Evolutionary conservation across 2,113 vertebrate species (phyloP).

Genomic region (Ardeotis arabs): DNA sequence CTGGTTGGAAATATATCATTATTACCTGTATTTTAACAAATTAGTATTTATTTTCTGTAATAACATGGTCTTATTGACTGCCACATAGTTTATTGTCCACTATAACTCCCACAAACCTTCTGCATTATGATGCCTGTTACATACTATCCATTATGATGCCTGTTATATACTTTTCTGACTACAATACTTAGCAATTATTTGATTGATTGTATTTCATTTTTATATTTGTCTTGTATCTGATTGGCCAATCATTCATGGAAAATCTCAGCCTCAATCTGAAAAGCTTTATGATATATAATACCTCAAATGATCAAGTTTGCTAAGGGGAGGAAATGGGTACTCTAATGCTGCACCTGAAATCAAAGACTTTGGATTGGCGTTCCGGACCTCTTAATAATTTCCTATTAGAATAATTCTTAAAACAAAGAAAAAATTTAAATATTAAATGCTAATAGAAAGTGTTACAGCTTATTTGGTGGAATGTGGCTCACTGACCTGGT

Average conservation of each 20-base stretch:
- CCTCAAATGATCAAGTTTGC: background rate
- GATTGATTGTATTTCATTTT: background rate
- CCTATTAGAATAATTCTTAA: background rate
- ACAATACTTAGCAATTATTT: background rate
- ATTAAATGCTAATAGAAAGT: background rate
- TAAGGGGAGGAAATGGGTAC: background rate
- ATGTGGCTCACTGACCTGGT: background rate
- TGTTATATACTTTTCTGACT: background rate
- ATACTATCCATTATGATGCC: background rate
- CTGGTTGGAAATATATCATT: background rate
- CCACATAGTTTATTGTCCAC: background rate
- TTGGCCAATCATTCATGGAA: background rate
- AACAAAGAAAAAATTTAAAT: background rate
- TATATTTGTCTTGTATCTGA: background rate
- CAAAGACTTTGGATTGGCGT: background rate
- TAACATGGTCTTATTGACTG: background rate
- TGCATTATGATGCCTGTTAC: background rate
- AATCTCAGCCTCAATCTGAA: background rate
- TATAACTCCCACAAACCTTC: background rate
- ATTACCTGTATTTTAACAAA: background rate
- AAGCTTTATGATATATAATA: background rate
- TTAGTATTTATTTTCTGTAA: background rate
- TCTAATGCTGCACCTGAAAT: background rate
- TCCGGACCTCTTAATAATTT: background rate
- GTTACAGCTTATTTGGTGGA: background rate